Evolutionary conservation across 1,140 invertebrate species (phyloP).

Genomic region (Dolichoris vasculosae): DNA sequence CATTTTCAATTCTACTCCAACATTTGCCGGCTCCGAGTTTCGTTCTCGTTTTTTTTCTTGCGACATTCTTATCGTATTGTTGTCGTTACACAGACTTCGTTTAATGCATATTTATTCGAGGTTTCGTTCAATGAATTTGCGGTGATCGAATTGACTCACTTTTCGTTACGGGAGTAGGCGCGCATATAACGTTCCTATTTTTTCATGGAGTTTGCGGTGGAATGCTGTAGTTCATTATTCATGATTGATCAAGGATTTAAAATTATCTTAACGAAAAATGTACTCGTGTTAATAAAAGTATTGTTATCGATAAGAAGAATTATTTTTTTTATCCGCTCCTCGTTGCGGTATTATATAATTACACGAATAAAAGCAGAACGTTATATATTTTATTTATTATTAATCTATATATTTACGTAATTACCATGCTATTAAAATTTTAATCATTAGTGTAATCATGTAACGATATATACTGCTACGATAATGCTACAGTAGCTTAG

Average conservation of each 20-base stretch:
- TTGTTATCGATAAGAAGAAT: neutral
- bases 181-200: conserved; percentile 61
- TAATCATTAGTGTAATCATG: neutral
- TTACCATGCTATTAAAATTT: conserved; percentile 12
- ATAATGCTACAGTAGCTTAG: conserved; percentile 46
- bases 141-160: conserved; percentile 73
- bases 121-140: conserved; percentile 56
- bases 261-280: conserved; percentile 8
- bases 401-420: conserved; percentile 30
- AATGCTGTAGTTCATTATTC: conserved; percentile 55
- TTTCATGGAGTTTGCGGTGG: conserved; percentile 65
- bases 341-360: conserved; percentile 38
- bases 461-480: neutral
- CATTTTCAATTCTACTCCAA: neutral
- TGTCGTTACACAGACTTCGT: conserved; percentile 6
- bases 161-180: conserved; percentile 72
- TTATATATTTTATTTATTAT: conserved; percentile 1
- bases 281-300: neutral
- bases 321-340: conserved; percentile 42
- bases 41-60: neutral
- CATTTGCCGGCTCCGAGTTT: conserved; percentile 9
- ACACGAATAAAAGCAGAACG: conserved; percentile 49
- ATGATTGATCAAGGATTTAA: neutral
- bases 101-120: neutral
- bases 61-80: neutral